Base-by-base conservation (phyloP, 1,140 invertebrate species). In the Kradibia gibbosae region DNA sequence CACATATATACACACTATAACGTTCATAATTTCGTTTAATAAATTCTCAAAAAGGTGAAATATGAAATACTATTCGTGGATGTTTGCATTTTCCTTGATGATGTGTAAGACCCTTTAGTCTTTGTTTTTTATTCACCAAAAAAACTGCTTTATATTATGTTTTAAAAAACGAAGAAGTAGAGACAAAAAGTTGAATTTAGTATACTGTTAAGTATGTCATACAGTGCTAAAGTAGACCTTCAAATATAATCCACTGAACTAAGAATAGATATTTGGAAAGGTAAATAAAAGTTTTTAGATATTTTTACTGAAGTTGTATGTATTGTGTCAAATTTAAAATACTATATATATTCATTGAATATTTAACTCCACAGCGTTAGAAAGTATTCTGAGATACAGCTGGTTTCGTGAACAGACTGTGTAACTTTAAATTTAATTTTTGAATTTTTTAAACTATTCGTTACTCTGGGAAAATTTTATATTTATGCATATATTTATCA, bases 101-200 rank as follows among this genome's bases (percentile, higher is more conserved):
- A 39, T 22, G 34, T 53, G 17, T 20, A 7, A n/a, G 34, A 10
- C 3, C 34, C 11, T 45, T 76, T 42, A 4, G 0, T 20, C 70
- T 62, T 73, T 42, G 25, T 76, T 81, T 76, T 76, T 70, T 80
- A 80, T 80, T 80, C 71, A 67, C 55, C 10, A 45, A 74, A 65
- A 80, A 80, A 80, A 28, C 65, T 80, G 45, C 62, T 55, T 22
- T 28, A 31, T 28, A 39, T 22, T 28, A 31, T 28, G 28, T 50
- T 55, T n/a, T 36, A 25, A 48, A 71, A 79, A 71, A 50, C 45
- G 57, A 79, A 79, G 75, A 22, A 57, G 36, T 28, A 20, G 20
- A n/a, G 42, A 36, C 28, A 65, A 65, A 70, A 67, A 70, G 42
- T 67, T 50, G 48, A 3, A 28, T 17, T 31, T 0, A 28, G 11